Evolutionary conservation across 2,113 vertebrate genomes (phyloP), one percentile per base, ranked within the genome.

Genomic region (Cyanoramphus novaezelandiae): DNA sequence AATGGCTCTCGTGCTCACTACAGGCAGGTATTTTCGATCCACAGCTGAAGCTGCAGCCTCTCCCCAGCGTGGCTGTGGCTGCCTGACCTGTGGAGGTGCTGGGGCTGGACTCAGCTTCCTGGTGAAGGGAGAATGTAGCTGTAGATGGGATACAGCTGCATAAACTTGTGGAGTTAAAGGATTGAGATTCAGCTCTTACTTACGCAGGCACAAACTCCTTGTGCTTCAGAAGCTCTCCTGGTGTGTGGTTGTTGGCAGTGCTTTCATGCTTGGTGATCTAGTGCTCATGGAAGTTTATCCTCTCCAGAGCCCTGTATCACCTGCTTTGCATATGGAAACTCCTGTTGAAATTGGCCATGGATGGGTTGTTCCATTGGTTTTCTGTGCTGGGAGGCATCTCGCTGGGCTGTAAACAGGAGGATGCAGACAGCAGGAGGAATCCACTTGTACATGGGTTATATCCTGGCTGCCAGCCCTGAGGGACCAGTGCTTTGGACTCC

Each of bases 1-100:
- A n/a, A 10, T 39, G 49, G 13, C 16, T 79, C 75, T 41, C 1
- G 0, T 7, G 7, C 24, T 71, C 4, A 3, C 16, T 0, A 3
- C n/a, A 43, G 19, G 35, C 14, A 62, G 59, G 3, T 83, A 10
- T 3, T 49, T 63, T 53, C 43, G 46, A 65, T 84, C 25, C 6
- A 4, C 37, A 50, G 37, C 59, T 57, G 33, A 57, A 74, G 17
- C 11, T 28, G 29, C 28, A 16, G 44, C 52, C 8, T 60, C 50
- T 74, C 23, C 21, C 17, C 41, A 24, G 28, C 0, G 0, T 52
- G 53, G 39, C 49, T 25, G 24, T 44, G n/a, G 33, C n/a, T 62
- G 63, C 11, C 35, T 65, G 71, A 49, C 29, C 28, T 37, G 23
- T 46, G 52, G 10, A 20, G 6, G 7, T 47, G 6, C 63, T 19